Evolutionary conservation across 2,113 vertebrate genomes (phyloP).

Genomic region (Stigmatopora argus): DNA sequence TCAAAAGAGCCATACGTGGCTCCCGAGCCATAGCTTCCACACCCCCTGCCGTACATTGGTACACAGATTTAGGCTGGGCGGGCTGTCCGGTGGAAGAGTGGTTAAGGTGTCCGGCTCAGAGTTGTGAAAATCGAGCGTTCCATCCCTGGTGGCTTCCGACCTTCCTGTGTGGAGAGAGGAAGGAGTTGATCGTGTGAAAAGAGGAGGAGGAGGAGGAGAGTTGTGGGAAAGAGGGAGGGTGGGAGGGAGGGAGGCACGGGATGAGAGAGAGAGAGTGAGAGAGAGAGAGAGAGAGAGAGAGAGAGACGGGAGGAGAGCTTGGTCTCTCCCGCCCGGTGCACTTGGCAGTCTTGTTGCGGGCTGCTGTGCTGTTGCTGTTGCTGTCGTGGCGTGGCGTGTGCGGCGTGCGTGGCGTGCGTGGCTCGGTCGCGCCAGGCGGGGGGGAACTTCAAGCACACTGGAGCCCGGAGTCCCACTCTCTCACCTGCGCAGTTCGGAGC

Average conservation of each 20-base stretch:
- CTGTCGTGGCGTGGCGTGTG: conserved; percentile 71
- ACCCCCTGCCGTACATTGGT: too few species aligned
- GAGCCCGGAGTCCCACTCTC: conserved; percentile 77
- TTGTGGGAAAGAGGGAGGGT: conserved; percentile 25
- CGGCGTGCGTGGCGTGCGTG: too few species aligned
- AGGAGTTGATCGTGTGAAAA: conserved; percentile 33
- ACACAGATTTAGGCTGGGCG: too few species aligned
- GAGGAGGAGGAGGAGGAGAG: conserved; percentile 28
- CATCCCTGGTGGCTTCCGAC: too few species aligned
- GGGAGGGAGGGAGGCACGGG: conserved; percentile 28
- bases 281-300: conserved; percentile 31
- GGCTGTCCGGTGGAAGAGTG: too few species aligned
- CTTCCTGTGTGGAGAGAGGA: conserved; percentile 15
- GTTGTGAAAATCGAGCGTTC: too few species aligned
- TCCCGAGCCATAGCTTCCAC: too few species aligned
- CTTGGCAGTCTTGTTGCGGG: conserved; percentile 79
- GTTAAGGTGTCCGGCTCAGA: too few species aligned
- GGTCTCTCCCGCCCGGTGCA: conserved; percentile 72
- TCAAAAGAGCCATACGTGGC: too few species aligned
- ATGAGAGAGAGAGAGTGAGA: conserved; percentile 26
- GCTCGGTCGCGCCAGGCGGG: conserved; percentile 67
- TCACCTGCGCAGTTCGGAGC: conserved; percentile 81
- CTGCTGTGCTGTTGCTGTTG: conserved; percentile 74
- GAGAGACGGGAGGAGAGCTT: conserved; percentile 58
- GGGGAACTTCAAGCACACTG: conserved; percentile 77